Conservation (phyloP, 1,140 invertebrate species). For the Rhopalosiphum padi region DNA sequence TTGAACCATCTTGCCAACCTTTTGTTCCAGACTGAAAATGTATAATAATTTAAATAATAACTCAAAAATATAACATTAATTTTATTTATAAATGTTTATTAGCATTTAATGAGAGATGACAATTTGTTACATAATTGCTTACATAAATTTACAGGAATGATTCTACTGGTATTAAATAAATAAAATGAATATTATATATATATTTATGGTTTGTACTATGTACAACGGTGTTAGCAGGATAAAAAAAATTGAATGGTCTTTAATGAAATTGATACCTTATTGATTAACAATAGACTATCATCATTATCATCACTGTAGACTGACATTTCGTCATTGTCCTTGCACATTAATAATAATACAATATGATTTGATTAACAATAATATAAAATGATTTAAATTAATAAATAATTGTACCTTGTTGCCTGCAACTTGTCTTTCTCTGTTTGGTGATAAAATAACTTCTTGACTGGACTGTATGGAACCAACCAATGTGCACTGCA, state of each 20-base stretch:
- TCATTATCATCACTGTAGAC: slow-evolving; percentile 52
- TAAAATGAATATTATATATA: not conserved
- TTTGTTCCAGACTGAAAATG: slow-evolving; percentile 61
- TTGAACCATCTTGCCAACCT: slow-evolving; percentile 71
- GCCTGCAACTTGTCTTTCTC: slow-evolving; percentile 75
- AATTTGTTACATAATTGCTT: not conserved
- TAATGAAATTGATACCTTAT: slow-evolving; percentile 52
- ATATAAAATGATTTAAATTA: not conserved
- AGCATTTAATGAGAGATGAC: not conserved
- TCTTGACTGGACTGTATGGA: slow-evolving; percentile 89
- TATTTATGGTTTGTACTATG: not conserved
- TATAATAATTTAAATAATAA: not conserved
- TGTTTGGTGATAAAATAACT: slow-evolving; percentile 86
- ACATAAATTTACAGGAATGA: not conserved
- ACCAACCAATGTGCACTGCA: slow-evolving; percentile 84
- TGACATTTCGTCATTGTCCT: slow-evolving; percentile 53
- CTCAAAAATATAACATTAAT: not conserved
- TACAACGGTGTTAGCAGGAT: not conserved
- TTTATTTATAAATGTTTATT: not conserved
- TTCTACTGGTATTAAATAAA: slow-evolving; percentile 35
- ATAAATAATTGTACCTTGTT: slow-evolving; percentile 42
- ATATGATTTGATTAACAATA: slow-evolving; percentile 2
- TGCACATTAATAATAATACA: slow-evolving; percentile 50
- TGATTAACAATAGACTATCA: slow-evolving; percentile 52
- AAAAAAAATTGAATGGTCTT: slow-evolving; percentile 24